These are phyloP conservation scores for Hydrocynus forskahlii DNA, from an alignment of 2,797 vertebrate species.

Conservation along the genomic window DNA sequence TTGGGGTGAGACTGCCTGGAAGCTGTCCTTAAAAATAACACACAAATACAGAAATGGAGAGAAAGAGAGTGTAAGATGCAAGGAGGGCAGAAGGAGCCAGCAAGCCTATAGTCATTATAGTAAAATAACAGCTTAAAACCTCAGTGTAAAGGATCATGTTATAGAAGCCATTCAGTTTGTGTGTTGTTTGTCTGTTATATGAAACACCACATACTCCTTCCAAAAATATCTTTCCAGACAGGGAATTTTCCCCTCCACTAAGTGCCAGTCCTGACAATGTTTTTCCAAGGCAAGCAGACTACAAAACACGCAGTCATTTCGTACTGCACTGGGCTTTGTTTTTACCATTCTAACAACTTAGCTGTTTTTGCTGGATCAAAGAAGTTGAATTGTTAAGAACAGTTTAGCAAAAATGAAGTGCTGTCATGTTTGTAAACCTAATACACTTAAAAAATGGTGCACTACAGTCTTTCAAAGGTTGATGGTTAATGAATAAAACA, in stretches of 20 bases:
- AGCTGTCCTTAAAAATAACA: constrained; percentile 40
- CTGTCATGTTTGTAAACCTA: background rate
- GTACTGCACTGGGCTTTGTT: background rate
- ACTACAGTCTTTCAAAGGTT: background rate
- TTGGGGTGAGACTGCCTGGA: constrained; percentile 39
- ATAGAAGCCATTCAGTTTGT: background rate
- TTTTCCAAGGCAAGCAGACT: background rate
- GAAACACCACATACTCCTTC: background rate
- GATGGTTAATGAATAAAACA: background rate
- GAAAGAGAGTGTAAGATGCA: background rate
- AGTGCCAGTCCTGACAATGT: background rate
- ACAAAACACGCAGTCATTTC: background rate
- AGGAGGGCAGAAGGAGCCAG: background rate
- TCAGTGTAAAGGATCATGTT: background rate
- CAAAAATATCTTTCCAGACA: background rate
- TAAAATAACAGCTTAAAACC: background rate
- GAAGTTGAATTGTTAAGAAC: background rate
- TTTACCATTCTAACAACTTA: background rate
- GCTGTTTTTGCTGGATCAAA: background rate
- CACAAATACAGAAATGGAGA: constrained; percentile 22
- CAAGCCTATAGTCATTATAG: background rate
- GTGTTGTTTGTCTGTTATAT: background rate
- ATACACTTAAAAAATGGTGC: background rate
- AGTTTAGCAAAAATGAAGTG: background rate
- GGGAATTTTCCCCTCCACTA: background rate